Evolutionary conservation across 2,113 vertebrate genomes (phyloP), one percentile per base, ranked within the genome.

Genomic region (Planiliza haematocheilus): DNA sequence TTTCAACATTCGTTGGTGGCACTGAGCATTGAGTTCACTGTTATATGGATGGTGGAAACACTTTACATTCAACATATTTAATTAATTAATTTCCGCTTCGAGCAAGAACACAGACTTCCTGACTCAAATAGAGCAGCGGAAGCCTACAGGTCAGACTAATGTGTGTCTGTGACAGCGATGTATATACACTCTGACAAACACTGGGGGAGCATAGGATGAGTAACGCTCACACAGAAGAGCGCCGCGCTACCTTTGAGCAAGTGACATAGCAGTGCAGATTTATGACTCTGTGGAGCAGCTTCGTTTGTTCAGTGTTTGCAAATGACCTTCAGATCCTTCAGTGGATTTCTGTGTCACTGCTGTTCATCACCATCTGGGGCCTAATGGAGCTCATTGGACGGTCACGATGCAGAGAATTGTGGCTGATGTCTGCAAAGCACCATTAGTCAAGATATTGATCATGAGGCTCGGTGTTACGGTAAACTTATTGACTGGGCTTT

Each of bases 121-220:
- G 59, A 73, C 69, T 73, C 58, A 80, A 72, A 77, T 82, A 87
- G 85, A 81, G 58, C 81, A 86, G 56, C 42, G 21, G 24, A 7
- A 71, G 83, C 83, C 83, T 69, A 49, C 42, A 84, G 85, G 65
- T 62, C 56, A 56, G 30, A 70, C 37, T 67, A 30, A 56, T 4
- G 14, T 7, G 12, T 17, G 53, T 59, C 24, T 52, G 59, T 64
- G 59, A 70, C 18, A 7, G 7, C 50, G 36, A 77, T 66, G 55
- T 58, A 76, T 48, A 71, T 24, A 72, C 39, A 58, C 77, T 70
- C 20, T 71, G 64, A 52, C 52, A 82, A 71, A 65, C 75, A 73
- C 43, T 13, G n/a, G 45, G 41, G 18, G 45, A 20, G 46, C 9
- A 56, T 66, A 74, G 49, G 70, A 78, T 86, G 83, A 87, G 70